These are phyloP conservation scores for Hipposideros larvatus DNA, from an alignment of 2,797 vertebrate species.

Conservation along the genomic window DNA sequence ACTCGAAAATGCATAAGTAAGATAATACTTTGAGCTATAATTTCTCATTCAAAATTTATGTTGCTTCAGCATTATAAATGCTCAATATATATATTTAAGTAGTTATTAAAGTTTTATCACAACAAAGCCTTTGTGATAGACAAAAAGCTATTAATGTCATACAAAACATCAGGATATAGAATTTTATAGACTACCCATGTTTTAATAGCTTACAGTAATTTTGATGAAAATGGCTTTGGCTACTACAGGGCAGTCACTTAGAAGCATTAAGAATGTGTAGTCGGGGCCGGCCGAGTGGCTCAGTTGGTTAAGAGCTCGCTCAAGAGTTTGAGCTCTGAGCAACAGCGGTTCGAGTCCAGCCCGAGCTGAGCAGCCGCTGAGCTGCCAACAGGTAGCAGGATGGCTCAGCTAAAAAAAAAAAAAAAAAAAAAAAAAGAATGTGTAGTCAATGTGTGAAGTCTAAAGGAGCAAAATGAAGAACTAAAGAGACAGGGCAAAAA, in stretches of 20 bases:
- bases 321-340: too few relatives aligned
- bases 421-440: too few relatives aligned
- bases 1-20: not conserved
- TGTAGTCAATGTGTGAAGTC: not conserved
- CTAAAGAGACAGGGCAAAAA: not conserved
- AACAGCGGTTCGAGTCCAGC: too few relatives aligned
- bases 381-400: too few relatives aligned
- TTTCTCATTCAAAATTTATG: not conserved
- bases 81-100: not conserved
- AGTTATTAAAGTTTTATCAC: not conserved
- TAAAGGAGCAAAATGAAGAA: not conserved
- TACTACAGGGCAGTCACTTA: not conserved
- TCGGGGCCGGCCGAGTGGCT: too few relatives aligned
- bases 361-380: too few relatives aligned
- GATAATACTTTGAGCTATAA: not conserved
- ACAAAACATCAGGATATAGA: not conserved
- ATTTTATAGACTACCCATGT: not conserved
- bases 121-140: not conserved
- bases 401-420: too few relatives aligned
- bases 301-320: too few relatives aligned
- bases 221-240: not conserved
- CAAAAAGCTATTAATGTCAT: not conserved
- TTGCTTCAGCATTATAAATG: not conserved
- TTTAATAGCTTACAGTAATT: not conserved
- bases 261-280: not conserved